Conservation (phyloP, 2,888 invertebrate species). For the Drosophila eohydei region DNA sequence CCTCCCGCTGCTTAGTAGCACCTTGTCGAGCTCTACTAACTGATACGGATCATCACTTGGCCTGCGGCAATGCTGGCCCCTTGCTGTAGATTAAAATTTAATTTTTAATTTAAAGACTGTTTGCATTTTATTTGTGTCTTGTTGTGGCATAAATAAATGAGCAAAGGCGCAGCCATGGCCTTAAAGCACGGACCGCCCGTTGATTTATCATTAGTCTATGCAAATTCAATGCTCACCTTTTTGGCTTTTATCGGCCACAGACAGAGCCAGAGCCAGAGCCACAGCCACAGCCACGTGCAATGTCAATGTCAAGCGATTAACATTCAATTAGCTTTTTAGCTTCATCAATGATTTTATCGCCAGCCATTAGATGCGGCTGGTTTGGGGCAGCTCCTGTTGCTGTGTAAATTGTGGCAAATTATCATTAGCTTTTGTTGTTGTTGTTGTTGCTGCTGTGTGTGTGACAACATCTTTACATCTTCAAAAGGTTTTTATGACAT, state of each 20-base stretch:
- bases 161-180: neutral
- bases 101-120: slow-evolving; percentile 83
- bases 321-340: slow-evolving; percentile 81
- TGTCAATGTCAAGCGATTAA: slow-evolving; percentile 80
- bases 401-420: slow-evolving; percentile 82
- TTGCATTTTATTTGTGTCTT: slow-evolving; percentile 76
- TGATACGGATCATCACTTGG: slow-evolving; percentile 61
- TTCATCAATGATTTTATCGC: slow-evolving; percentile 82
- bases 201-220: slow-evolving; percentile 75
- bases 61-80: slow-evolving; percentile 20
- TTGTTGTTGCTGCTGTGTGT: slow-evolving; percentile 23
- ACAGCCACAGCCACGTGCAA: slow-evolving; percentile 65
- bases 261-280: slow-evolving; percentile 9
- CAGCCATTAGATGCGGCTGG: slow-evolving; percentile 68
- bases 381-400: slow-evolving; percentile 29
- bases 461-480: slow-evolving; percentile 71
- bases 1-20: neutral
- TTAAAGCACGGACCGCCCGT: slow-evolving; percentile 46
- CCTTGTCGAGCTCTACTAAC: slow-evolving; percentile 19
- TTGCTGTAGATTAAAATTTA: slow-evolving; percentile 82
- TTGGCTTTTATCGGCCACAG: slow-evolving; percentile 32
- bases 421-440: slow-evolving; percentile 71
- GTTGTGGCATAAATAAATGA: slow-evolving; percentile 50
- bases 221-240: slow-evolving; percentile 64
- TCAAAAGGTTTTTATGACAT: slow-evolving; percentile 84